Evolutionary conservation across 2,888 invertebrate genomes (phyloP).

Genomic region (Rhodophaea formosa): DNA sequence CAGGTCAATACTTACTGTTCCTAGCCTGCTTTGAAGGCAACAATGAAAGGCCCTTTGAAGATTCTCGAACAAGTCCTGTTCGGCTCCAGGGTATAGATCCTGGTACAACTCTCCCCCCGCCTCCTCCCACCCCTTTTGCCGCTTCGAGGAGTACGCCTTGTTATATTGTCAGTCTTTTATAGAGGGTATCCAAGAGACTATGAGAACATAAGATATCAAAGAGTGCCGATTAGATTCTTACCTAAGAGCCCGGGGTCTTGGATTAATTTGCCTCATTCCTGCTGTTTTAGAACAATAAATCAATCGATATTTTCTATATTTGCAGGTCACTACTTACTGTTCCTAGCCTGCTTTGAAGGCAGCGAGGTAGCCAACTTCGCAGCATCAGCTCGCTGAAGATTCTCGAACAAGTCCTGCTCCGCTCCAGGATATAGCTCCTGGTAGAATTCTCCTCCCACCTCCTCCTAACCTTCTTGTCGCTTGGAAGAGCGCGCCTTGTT

Average conservation of each 20-base stretch:
- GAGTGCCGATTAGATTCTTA: too few relatives aligned
- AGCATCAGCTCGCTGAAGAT: conserved; percentile 86
- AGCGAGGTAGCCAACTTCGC: conserved; percentile 87
- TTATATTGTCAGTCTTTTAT: conserved; percentile 41
- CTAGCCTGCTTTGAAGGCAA: conserved; percentile 90
- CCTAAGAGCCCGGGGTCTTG: too few relatives aligned
- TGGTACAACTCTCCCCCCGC: conserved; percentile 93
- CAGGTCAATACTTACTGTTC: conserved; percentile 76
- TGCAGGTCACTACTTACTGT: conserved; percentile 80
- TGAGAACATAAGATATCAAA: too few relatives aligned
- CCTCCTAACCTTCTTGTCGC: conserved; percentile 84
- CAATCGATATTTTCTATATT: too few relatives aligned
- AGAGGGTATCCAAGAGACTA: too few relatives aligned
- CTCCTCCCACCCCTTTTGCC: conserved; percentile 87
- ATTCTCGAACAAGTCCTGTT: conserved; percentile 84
- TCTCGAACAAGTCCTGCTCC: conserved; percentile 84
- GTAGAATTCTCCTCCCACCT: conserved; percentile 92
- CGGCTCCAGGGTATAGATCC: conserved; percentile 88
- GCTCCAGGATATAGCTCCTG: conserved; percentile 90
- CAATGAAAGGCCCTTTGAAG: conserved; percentile 85
- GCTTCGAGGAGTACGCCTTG: conserved; percentile 54
- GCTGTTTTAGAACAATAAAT: too few relatives aligned
- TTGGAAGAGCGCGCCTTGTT: conserved; percentile 56
- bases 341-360: conserved; percentile 89
- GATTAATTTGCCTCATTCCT: too few relatives aligned